Percentiles rank a stretch among this genome's conserved stretches.
phyloP scores from a whole-genome alignment of 2,113 vertebrate genomes.

The Sitta europaea region DNA sequence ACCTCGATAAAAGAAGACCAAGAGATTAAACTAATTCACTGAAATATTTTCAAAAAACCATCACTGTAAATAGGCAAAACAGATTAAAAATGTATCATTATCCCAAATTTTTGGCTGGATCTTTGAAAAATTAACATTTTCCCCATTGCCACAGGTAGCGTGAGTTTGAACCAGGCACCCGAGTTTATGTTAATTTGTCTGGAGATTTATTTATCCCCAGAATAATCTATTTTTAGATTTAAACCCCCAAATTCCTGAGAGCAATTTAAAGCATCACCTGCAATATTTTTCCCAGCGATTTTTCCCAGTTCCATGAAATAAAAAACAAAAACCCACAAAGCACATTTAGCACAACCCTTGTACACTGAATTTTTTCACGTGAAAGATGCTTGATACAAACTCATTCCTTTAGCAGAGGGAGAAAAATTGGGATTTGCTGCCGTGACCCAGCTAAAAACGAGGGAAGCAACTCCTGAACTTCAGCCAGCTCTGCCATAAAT shows the following conservation, averaged over 20 bases:
- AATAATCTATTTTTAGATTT: not conserved
- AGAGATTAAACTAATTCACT: not conserved
- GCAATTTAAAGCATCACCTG: not conserved
- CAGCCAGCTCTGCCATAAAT: not conserved
- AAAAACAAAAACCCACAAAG: not conserved
- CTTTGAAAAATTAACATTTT: not conserved
- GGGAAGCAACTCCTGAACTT: not conserved
- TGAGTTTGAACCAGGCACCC: not conserved
- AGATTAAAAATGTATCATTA: not conserved
- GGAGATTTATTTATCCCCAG: not conserved
- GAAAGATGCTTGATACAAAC: too few species aligned
- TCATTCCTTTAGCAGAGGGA: not conserved
- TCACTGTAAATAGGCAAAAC: not conserved
- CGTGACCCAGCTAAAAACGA: not conserved
- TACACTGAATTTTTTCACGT: not conserved
- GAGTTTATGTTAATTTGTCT: not conserved
- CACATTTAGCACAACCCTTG: rapidly evolving
- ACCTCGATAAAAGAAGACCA: not conserved
- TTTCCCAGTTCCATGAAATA: not conserved
- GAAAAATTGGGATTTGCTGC: not conserved
- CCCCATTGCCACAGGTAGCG: not conserved
- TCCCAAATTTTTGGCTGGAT: not conserved
- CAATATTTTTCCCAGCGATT: not conserved
- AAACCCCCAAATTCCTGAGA: not conserved
- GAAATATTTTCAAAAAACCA: not conserved